These are phyloP conservation scores for Diarsia dahlii DNA, from an alignment of 2,888 invertebrate genomes.

Conservation along the genomic window DNA sequence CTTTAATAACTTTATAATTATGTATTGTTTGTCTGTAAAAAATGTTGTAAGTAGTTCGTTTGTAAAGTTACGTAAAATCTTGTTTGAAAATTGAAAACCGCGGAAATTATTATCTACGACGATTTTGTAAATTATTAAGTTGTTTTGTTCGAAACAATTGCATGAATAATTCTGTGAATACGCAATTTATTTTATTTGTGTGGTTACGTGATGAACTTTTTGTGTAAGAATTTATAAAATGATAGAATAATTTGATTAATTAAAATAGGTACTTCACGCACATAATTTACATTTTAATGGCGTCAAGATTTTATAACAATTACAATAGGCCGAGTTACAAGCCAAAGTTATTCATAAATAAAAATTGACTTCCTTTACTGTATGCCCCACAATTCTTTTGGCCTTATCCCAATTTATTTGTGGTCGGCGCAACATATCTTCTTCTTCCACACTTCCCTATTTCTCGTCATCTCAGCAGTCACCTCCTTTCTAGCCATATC, in stretches of 20 bases:
- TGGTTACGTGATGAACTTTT: not conserved
- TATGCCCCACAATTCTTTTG: too few relatives aligned
- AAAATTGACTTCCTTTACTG: not conserved
- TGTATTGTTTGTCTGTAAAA: conserved; percentile 40
- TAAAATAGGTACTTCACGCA: conserved; percentile 22
- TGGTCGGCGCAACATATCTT: too few relatives aligned
- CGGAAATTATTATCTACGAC: conserved; percentile 15
- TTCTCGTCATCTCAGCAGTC: too few relatives aligned
- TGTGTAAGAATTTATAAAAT: conserved; percentile 2
- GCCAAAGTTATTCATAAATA: not conserved
- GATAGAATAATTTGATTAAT: not conserved
- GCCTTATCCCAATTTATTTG: too few relatives aligned
- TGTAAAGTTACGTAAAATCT: conserved; percentile 42
- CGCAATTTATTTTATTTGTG: conserved; percentile 26
- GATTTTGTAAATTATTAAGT: conserved; percentile 37
- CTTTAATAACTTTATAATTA: conserved; percentile 42
- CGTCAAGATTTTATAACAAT: not conserved
- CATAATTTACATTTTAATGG: not conserved
- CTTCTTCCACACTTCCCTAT: too few relatives aligned
- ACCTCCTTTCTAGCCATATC: too few relatives aligned
- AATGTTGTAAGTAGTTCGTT: conserved; percentile 2
- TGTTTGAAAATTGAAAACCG: conserved; percentile 8
- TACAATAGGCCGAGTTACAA: too few relatives aligned
- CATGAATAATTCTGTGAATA: conserved; percentile 17
- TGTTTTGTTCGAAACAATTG: conserved; percentile 17